Evolutionary conservation across 1,140 invertebrate genomes (phyloP).

Genomic region (Ostrea edulis): DNA sequence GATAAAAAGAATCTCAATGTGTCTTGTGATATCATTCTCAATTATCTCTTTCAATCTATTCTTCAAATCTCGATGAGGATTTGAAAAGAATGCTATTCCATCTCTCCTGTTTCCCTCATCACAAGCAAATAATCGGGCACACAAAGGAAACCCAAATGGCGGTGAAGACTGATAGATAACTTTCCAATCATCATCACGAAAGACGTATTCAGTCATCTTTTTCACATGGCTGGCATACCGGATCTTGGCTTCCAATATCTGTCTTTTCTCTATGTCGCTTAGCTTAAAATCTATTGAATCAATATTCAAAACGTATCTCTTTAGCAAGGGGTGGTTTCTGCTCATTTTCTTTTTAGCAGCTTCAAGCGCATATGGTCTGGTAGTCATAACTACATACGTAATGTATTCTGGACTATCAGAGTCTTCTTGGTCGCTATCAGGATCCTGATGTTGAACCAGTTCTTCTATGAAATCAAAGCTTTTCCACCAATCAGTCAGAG

Average conservation of each 20-base stretch:
- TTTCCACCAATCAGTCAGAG: background rate
- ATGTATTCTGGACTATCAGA: background rate
- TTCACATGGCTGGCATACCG: background rate
- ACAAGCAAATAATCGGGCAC: slow-evolving; percentile 7
- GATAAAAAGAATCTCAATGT: background rate
- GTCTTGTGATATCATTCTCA: background rate
- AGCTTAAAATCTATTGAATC: background rate
- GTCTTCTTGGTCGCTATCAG: background rate
- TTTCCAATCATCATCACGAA: background rate
- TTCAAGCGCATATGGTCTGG: background rate
- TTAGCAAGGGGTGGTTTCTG: background rate
- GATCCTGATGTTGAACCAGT: background rate
- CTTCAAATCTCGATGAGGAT: background rate
- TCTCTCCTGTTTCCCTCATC: background rate
- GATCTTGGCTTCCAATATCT: background rate
- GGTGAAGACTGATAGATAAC: background rate
- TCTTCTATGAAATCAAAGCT: background rate
- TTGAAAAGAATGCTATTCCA: background rate
- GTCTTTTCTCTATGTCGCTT: background rate
- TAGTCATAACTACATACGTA: background rate
- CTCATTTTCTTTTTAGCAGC: background rate
- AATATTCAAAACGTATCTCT: background rate
- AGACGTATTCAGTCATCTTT: background rate
- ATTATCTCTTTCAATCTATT: background rate
- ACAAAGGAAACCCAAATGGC: slow-evolving; percentile 13